Conservation (phyloP, 2,113 vertebrate genomes). For the Podarcis cretensis region DNA sequence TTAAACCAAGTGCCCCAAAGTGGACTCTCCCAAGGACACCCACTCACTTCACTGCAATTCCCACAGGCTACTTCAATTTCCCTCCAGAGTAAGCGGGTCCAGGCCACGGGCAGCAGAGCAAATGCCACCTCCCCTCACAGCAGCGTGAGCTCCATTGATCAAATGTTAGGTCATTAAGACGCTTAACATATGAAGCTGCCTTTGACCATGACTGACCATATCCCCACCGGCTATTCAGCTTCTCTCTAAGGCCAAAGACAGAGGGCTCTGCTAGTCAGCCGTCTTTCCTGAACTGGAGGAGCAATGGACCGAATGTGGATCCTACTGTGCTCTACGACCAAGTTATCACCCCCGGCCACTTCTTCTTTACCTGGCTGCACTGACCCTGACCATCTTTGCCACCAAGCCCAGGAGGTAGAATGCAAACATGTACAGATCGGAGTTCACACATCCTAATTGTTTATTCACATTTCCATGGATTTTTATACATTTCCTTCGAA, state of each 20-base stretch:
- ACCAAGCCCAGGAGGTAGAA: neutral
- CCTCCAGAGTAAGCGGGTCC: too few relatives aligned
- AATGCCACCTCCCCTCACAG: too few relatives aligned
- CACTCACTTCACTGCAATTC: neutral
- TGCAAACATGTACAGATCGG: neutral
- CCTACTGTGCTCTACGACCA: too few relatives aligned
- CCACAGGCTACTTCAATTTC: too few relatives aligned
- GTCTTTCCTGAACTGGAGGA: neutral
- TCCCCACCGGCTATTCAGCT: neutral
- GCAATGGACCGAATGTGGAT: neutral
- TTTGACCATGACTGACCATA: neutral
- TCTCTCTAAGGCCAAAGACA: neutral
- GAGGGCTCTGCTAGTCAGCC: neutral
- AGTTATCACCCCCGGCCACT: neutral
- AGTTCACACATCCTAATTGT: constrained; percentile 56
- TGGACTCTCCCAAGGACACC: neutral
- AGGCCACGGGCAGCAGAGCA: too few relatives aligned
- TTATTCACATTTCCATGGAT: constrained; percentile 80
- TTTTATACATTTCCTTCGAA: constrained; percentile 61
- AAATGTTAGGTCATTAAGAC: too few relatives aligned
- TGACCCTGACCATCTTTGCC: neutral
- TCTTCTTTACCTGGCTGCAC: neutral
- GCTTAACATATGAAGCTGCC: too few relatives aligned
- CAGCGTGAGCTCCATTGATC: too few relatives aligned
- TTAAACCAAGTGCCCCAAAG: neutral